These are phyloP conservation scores for Anagyrus pseudococci DNA, from an alignment of 2,888 invertebrate genomes.

Conservation along the genomic window DNA sequence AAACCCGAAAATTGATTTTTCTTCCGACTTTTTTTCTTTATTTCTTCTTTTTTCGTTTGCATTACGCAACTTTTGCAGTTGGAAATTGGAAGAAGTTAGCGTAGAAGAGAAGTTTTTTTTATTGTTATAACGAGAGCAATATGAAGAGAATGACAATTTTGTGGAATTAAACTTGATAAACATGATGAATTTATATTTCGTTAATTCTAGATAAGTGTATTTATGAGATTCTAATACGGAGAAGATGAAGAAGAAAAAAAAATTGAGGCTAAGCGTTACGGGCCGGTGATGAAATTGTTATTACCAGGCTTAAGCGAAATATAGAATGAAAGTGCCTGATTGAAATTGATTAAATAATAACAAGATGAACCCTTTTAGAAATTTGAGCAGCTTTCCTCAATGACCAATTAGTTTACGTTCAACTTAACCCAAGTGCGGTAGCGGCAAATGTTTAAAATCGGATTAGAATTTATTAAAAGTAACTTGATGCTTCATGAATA, in stretches of 20 bases:
- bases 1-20: not conserved
- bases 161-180: not conserved
- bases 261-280: not conserved
- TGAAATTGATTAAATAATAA: slow-evolving; percentile 19
- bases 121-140: no score
- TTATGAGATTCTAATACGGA: not conserved
- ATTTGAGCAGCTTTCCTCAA: slow-evolving; percentile 21
- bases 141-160: no score
- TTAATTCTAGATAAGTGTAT: not conserved
- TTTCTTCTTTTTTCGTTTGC: not conserved
- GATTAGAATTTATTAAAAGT: no score
- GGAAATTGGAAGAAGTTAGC: no score
- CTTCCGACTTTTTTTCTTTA: not conserved
- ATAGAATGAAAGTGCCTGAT: not conserved
- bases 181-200: not conserved
- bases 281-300: not conserved
- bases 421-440: not conserved
- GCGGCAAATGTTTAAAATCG: not conserved
- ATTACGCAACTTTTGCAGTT: not conserved
- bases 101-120: no score
- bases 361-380: slow-evolving; percentile 7
- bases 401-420: slow-evolving; percentile 16
- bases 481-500: no score
- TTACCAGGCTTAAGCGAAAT: not conserved
- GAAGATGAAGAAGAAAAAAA: not conserved